A percentile compares a stretch with the other conserved stretches of the same genome.
Conservation (phyloP, 2,113 vertebrate species). For the Odontophorus gujanensis region DNA sequence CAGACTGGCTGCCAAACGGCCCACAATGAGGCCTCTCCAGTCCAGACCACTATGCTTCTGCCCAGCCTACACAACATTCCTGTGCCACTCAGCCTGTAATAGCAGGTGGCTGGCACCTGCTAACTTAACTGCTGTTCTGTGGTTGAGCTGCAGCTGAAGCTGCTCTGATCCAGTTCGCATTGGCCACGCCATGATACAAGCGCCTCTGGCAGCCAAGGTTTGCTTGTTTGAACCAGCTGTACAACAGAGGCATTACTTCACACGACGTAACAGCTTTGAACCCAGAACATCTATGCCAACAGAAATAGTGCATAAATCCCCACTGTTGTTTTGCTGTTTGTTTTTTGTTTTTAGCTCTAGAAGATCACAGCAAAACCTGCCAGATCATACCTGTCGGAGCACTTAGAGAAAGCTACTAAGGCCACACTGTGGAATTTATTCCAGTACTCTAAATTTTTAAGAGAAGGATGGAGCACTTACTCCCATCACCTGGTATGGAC, state of each 20-base stretch:
- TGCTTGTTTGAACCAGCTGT: not conserved
- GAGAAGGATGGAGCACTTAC: not conserved
- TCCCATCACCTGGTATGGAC: not conserved
- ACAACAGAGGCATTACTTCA: not conserved
- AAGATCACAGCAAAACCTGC: not conserved
- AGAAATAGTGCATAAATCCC: not conserved
- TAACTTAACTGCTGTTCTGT: not conserved
- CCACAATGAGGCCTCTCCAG: accelerated
- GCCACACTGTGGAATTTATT: not conserved
- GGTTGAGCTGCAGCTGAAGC: not conserved
- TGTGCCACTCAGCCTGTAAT: not conserved
- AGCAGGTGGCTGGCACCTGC: not conserved
- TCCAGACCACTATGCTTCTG: not conserved
- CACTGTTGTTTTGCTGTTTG: not conserved
- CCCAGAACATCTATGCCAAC: not conserved
- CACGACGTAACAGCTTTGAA: not conserved
- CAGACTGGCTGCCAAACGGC: not conserved
- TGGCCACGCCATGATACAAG: not conserved
- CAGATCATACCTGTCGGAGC: not conserved
- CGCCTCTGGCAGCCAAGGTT: not conserved
- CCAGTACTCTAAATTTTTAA: not conserved
- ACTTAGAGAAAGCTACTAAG: not conserved
- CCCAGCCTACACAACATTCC: not conserved
- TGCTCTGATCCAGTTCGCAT: not conserved
- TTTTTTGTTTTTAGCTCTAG: not conserved